phyloP scores from a whole-genome alignment of 2,797 vertebrate species.

The Coluber constrictor region DNA sequence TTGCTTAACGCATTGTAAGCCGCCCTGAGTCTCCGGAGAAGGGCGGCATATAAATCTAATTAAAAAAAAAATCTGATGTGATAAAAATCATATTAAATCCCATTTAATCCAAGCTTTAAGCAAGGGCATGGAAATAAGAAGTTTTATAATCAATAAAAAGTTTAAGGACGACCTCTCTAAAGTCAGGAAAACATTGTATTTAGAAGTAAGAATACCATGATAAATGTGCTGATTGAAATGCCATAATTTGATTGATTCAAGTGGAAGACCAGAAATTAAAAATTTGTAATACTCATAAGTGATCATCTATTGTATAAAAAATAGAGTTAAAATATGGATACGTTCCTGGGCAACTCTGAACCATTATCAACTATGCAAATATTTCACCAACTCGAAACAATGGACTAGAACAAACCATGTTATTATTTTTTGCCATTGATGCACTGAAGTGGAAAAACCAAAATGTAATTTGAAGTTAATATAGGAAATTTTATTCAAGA shows the following conservation, averaged over 20 bases:
- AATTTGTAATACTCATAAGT: not conserved
- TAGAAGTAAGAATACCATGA: not conserved
- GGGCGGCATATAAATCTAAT: too few relatives aligned
- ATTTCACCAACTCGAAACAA: not conserved
- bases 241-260: not conserved
- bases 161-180: not conserved
- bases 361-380: not conserved
- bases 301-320: not conserved
- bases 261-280: not conserved
- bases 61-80: not conserved
- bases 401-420: not conserved
- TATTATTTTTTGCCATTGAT: not conserved
- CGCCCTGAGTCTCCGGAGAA: too few relatives aligned
- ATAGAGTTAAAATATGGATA: not conserved
- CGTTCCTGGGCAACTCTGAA: not conserved
- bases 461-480: not conserved
- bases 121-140: not conserved
- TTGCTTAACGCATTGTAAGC: too few relatives aligned
- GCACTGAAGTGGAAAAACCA: not conserved
- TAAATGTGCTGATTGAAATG: not conserved
- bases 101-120: not conserved
- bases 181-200: not conserved
- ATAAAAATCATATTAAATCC: not conserved
- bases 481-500: not conserved
- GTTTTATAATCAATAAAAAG: not conserved